A percentile compares a stretch with the other conserved stretches of the same genome.
Conservation (phyloP, 2,113 vertebrate genomes). For the Rhabdornis inornatus region DNA sequence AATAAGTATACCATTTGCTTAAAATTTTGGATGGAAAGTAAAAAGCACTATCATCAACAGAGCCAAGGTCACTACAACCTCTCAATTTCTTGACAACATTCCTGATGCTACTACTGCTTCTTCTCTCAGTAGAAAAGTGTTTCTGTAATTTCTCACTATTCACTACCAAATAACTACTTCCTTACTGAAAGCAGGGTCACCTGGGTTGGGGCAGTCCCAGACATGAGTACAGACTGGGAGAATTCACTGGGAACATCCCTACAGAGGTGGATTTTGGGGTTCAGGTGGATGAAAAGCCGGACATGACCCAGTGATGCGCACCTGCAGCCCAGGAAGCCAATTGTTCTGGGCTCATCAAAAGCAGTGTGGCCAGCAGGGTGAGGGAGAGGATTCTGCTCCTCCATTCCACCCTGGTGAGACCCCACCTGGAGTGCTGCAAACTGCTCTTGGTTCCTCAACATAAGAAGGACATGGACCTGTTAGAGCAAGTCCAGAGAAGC, state of each 20-base stretch:
- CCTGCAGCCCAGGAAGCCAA: background rate
- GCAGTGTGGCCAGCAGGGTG: accelerated
- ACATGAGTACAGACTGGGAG: background rate
- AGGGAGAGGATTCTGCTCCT: background rate
- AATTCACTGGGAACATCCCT: background rate
- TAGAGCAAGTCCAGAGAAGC: background rate
- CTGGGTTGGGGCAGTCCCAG: background rate
- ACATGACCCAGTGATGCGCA: background rate
- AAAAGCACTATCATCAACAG: background rate
- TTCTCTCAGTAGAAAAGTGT: background rate
- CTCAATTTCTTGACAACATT: background rate
- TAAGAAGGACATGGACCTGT: background rate
- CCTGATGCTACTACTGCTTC: background rate
- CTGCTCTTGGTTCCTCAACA: background rate
- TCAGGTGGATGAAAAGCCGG: background rate
- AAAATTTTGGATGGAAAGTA: background rate
- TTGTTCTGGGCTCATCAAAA: background rate
- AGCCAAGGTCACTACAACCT: background rate
- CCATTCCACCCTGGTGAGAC: accelerated
- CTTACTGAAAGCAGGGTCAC: background rate
- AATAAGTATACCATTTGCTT: background rate
- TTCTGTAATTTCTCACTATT: background rate
- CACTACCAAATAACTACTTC: background rate
- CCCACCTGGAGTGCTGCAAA: background rate
- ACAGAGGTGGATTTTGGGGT: background rate